phyloP scores from a whole-genome alignment of 1,140 invertebrate species.

The Monomorium pharaonis region DNA sequence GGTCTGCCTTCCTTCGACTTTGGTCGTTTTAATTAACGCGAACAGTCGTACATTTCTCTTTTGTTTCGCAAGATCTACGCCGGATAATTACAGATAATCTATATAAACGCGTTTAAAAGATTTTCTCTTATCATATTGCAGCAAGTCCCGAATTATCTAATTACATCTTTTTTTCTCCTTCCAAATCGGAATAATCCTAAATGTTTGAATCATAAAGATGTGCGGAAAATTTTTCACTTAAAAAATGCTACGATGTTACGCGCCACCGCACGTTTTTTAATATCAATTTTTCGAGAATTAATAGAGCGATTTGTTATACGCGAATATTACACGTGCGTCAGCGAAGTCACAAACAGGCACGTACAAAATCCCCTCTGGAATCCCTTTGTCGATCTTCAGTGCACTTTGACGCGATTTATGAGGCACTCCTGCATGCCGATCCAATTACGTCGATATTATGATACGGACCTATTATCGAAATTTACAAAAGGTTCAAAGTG shows the following conservation, averaged over 20 bases:
- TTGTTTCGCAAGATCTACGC: neutral
- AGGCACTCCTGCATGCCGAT: constrained; percentile 12
- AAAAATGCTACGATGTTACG: neutral
- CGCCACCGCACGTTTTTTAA: neutral
- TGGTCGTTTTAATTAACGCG: constrained; percentile 34
- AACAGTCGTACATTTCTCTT: neutral
- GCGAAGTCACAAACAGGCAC: neutral
- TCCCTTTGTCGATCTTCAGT: constrained; percentile 23
- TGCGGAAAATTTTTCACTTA: neutral
- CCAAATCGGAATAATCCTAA: neutral
- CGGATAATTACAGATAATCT: constrained; percentile 16
- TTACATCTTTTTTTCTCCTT: neutral
- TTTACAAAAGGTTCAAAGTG: constrained; percentile 26
- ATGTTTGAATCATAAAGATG: neutral
- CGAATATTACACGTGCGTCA: constrained; percentile 1
- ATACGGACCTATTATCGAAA: constrained; percentile 34
- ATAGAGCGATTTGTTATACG: constrained; percentile 12
- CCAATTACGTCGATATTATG: constrained; percentile 45
- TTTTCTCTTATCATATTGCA: neutral
- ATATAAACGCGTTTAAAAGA: neutral
- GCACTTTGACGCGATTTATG: constrained; percentile 16
- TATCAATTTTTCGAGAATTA: constrained; percentile 1
- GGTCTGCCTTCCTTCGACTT: neutral
- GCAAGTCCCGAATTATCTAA: neutral
- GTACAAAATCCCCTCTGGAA: constrained; percentile 10